A percentile compares a stretch with the other conserved stretches of the same genome.
Conservation (phyloP, 1,140 invertebrate species). For the Brachionus asplanchnoidis region DNA sequence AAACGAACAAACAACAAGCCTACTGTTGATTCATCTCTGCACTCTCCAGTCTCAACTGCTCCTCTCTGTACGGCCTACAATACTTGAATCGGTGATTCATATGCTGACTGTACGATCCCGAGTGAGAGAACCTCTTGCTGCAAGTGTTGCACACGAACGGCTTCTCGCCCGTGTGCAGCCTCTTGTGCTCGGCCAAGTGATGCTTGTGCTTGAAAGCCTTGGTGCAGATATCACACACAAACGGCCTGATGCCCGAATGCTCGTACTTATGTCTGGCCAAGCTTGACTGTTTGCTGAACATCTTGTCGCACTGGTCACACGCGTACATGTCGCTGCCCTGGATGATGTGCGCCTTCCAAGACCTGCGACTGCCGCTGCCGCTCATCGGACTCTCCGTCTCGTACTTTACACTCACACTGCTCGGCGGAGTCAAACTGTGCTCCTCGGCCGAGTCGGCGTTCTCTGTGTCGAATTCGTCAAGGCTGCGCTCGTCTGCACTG, state of each 20-base stretch:
- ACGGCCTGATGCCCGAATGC: slow-evolving; percentile 97
- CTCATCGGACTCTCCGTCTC: not conserved
- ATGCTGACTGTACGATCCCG: slow-evolving; percentile 95
- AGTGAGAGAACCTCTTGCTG: slow-evolving; percentile 96
- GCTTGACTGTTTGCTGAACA: slow-evolving; percentile 96
- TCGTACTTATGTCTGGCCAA: slow-evolving; percentile 97
- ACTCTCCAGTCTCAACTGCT: not conserved
- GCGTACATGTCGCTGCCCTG: slow-evolving; percentile 48
- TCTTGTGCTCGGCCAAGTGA: slow-evolving; percentile 95
- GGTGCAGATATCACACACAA: slow-evolving; percentile 93
- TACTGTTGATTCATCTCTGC: not conserved
- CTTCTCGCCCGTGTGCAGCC: slow-evolving; percentile 95
- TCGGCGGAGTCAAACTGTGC: not conserved
- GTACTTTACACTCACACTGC: not conserved
- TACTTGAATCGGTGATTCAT: slow-evolving; percentile 89
- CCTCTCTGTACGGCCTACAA: slow-evolving; percentile 48
- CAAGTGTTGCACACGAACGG: slow-evolving; percentile 98
- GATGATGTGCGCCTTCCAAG: slow-evolving; percentile 37
- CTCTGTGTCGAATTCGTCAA: not conserved
- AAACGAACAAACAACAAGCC: no score
- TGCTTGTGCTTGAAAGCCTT: slow-evolving; percentile 99
- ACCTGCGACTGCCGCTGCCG: not conserved
- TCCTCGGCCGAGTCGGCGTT: not conserved
- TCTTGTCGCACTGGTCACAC: slow-evolving; percentile 97
- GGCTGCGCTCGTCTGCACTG: slow-evolving; percentile 6